Base-by-base conservation (phyloP, 2,888 invertebrate species). In the Bibio marci region DNA sequence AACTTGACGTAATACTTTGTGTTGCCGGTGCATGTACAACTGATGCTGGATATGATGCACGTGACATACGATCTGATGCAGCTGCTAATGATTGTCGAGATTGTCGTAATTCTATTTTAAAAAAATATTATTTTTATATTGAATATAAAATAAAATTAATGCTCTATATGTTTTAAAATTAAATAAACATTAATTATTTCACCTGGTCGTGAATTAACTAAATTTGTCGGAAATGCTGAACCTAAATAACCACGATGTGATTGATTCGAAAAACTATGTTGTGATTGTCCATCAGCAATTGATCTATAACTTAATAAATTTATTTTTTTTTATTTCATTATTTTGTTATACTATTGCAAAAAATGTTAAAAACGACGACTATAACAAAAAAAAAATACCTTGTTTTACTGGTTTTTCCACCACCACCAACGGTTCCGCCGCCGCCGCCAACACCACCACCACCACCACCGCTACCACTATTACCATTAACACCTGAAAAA, bases 251-350 rank as follows among this genome's bases (percentile, higher is more conserved):
- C 62, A 52, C 85, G 73, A 50, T 76, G 79, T 33, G 85, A 83
- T 52, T 76, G 71, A 54, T 83, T 85, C 42, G 83, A 80, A 60
- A 85, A 86, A 56, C 86, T 85, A 58, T 87, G 81, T 57, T 87
- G 86, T 40, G 86, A 86, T 62, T 87, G 87, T 43, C 86, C 86
- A 57, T 88, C 87, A 44, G 85, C 86, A 49, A 85, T 72, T 44
- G 85, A 83, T 52, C 85, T 73, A 49, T 45, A 46, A 43, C 25
- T 15, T n/a, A 30, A 44, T 32, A 17, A 10, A 19, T 32, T 8
- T 30, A 34, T 36, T 14, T 22, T 25, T 25, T 13, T 10, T 13
- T 13, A 6, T 10, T 13, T 6, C 12, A 30, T 10, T 30, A 26
- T 10, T 26, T 10, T 10, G 11, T 11, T 26, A 26, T 10, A 10